phyloP scores from a whole-genome alignment of 2,797 vertebrate species.

The Typhlichthys subterraneus region DNA sequence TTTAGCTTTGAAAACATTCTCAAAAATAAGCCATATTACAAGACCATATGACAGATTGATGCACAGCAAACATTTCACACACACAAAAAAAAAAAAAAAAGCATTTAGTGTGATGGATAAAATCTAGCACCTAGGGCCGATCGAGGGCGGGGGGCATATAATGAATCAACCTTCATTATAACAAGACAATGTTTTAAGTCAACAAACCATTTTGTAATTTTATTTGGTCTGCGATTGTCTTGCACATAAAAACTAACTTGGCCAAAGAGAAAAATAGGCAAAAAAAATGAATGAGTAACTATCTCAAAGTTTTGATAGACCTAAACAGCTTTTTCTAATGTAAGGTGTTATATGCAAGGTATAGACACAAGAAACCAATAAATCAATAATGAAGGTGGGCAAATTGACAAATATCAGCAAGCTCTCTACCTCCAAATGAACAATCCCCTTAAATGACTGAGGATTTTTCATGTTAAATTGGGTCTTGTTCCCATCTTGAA shows the following conservation, averaged over 20 bases:
- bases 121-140: constrained; percentile 69
- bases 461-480: constrained; percentile 30
- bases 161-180: constrained; percentile 61
- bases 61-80: constrained; percentile 65
- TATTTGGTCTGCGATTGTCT: constrained; percentile 79
- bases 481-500: constrained; percentile 40
- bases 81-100: constrained; percentile 21
- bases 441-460: constrained; percentile 25
- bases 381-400: constrained; percentile 33
- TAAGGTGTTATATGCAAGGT: constrained; percentile 44
- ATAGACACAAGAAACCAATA: constrained; percentile 14
- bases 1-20: constrained; percentile 67
- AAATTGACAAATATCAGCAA: constrained; percentile 52
- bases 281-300: constrained; percentile 29
- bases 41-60: constrained; percentile 60
- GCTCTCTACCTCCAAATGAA: constrained; percentile 39
- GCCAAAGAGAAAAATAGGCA: constrained; percentile 35
- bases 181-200: constrained; percentile 62
- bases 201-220: constrained; percentile 67
- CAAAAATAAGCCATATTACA: constrained; percentile 65
- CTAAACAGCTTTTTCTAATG: constrained; percentile 32
- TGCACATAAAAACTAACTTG: constrained; percentile 68
- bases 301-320: constrained; percentile 36
- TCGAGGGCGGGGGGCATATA: constrained; percentile 19
- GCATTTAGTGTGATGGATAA: constrained; percentile 60